Conservation (phyloP, 2,888 invertebrate genomes). For the Merodon equestris region DNA sequence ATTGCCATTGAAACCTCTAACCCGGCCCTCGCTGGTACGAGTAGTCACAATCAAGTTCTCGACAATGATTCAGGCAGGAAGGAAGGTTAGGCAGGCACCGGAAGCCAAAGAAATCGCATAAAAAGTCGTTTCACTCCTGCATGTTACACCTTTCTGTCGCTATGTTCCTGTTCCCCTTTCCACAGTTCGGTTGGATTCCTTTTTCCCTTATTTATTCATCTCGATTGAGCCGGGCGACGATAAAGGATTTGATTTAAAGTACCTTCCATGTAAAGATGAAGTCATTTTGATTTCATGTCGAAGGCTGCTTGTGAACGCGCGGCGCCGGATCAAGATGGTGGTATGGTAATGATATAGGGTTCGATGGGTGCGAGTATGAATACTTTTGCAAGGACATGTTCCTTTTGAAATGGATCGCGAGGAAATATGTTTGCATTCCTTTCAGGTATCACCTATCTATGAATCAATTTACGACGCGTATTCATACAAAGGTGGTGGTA, state of each 20-base stretch:
- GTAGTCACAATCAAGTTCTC: slow-evolving; percentile 36
- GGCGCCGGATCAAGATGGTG: not conserved
- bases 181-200: not conserved
- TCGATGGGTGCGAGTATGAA: not conserved
- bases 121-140: slow-evolving; percentile 31
- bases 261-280: slow-evolving; percentile 26
- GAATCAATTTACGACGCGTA: not conserved
- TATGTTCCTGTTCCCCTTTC: too few relatives aligned
- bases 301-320: not conserved
- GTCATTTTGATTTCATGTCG: slow-evolving; percentile 15
- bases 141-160: slow-evolving; percentile 1
- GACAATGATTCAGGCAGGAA: too few relatives aligned
- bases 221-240: slow-evolving; percentile 43
- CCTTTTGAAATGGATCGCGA: slow-evolving; percentile 10
- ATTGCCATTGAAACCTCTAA: slow-evolving; percentile 35
- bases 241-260: slow-evolving; percentile 51
- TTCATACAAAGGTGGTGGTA: not conserved
- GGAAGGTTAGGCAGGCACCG: not conserved
- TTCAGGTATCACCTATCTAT: not conserved
- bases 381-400: slow-evolving; percentile 11
- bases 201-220: slow-evolving; percentile 38
- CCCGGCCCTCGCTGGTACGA: slow-evolving; percentile 36
- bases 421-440: not conserved
- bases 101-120: slow-evolving; percentile 34
- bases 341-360: slow-evolving; percentile 24